Evolutionary conservation across 2,113 vertebrate genomes (phyloP), one percentile per base, ranked within the genome.

Genomic region (Oryzias javanicus): DNA sequence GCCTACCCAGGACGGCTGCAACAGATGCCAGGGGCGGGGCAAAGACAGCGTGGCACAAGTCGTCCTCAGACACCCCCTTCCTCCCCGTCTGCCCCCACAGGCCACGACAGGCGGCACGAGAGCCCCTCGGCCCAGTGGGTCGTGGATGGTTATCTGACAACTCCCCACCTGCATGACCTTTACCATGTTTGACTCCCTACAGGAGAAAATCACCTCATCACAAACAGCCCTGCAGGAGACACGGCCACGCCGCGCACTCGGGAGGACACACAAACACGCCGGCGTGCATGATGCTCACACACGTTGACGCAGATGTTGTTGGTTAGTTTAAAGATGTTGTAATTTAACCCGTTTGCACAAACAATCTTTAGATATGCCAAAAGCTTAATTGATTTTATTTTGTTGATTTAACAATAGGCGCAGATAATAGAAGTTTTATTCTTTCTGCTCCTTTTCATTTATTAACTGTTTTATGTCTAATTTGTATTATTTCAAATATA

Each of bases 151-250:
- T 79, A 76, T 82, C 79, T 89, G 89, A 89, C 89, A 86, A 82
- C 88, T 86, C 89, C 86, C 90, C 85, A 88, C 88, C 86, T 91
- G 85, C 78, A 41, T 90, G 90, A 91, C 91, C 91, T 92, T 92
- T 91, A 81, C 86, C 77, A 81, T 82, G 89, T 74, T 85, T 88
- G 85, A 88, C 86, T 81, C 86, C 83, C 86, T 81, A 81, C 78
- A 82, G 84, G 84, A 80, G 76, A 83, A 83, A 78, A 89, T 89
- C 84, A 84, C 80, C 80, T 87, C 80, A 73, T 54, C 74, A 76
- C 61, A 82, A 86, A 82, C 67, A 85, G 77, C 79, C 78, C 77
- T 54, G 56, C 29, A 55, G 86, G 81, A 84, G 74, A 85, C 68
- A 76, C 60, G 75, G 72, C 84, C 79, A 61, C 78, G 64, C 47